Evolutionary conservation across 2,888 invertebrate species (phyloP).

Genomic region (Hypena proboscidalis): DNA sequence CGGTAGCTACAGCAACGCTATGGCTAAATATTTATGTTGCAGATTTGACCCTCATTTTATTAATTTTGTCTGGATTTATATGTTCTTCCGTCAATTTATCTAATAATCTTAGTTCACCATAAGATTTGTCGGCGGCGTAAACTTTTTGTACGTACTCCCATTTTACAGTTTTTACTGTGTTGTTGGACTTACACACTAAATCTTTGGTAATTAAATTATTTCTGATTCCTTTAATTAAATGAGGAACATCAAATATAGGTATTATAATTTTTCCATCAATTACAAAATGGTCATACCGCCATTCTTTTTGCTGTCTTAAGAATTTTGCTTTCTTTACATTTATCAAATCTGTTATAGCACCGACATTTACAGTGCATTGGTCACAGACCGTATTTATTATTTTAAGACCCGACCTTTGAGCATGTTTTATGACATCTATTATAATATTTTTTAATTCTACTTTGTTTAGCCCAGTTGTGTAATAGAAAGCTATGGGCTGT

Average conservation of each 20-base stretch:
- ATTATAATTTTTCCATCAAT: neutral
- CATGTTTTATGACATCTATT: neutral
- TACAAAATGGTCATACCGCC: neutral
- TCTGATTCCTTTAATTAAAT: neutral
- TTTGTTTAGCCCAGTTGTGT: conserved; percentile 13
- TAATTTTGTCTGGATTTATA: conserved; percentile 35
- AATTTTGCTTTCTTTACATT: too few species aligned
- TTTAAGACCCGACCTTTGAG: neutral
- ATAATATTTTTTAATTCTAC: neutral
- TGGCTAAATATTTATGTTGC: conserved; percentile 47
- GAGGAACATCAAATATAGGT: neutral
- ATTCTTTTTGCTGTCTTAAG: too few species aligned
- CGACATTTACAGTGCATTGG: conserved; percentile 1
- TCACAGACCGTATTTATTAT: conserved; percentile 1
- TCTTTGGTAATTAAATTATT: too few species aligned
- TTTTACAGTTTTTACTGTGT: conserved; percentile 32
- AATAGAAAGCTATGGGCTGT: conserved; percentile 33
- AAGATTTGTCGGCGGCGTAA: conserved; percentile 33
- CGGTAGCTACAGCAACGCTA: conserved; percentile 37
- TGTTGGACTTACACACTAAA: too few species aligned
- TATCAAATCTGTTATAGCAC: neutral
- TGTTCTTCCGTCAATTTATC: conserved; percentile 43
- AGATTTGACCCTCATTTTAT: conserved; percentile 43
- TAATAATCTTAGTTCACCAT: conserved; percentile 31
- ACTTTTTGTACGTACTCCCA: conserved; percentile 39